Evolutionary conservation across 2,113 vertebrate species (phyloP).

Genomic region (Heterochromis multidens): DNA sequence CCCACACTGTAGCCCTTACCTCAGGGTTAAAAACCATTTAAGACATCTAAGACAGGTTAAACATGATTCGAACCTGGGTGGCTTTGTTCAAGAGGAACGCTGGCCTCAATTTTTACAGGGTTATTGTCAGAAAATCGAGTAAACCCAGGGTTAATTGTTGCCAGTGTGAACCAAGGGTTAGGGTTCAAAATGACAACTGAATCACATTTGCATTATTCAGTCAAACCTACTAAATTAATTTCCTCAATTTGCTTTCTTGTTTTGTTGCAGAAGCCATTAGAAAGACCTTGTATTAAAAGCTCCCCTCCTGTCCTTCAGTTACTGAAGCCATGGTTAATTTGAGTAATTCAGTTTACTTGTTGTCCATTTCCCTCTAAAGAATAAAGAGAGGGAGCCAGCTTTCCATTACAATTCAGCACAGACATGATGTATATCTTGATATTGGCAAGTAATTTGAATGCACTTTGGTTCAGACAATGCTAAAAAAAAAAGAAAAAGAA

Average conservation of each 20-base stretch:
- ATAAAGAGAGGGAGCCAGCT: background rate
- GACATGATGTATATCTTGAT: background rate
- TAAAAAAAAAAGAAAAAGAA: background rate
- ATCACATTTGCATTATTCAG: slow-evolving; percentile 12
- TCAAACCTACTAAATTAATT: background rate
- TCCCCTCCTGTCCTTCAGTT: background rate
- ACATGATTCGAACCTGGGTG: background rate
- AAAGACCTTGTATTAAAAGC: background rate
- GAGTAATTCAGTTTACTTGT: background rate
- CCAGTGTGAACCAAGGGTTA: background rate
- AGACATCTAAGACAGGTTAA: background rate
- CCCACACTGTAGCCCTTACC: background rate
- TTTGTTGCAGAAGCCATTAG: background rate
- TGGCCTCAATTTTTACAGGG: slow-evolving; percentile 29
- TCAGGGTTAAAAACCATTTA: background rate
- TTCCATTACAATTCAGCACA: background rate
- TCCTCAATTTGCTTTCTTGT: background rate
- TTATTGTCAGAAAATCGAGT: slow-evolving; percentile 15
- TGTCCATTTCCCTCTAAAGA: background rate
- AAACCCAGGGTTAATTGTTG: slow-evolving; percentile 38
- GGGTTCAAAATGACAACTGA: background rate
- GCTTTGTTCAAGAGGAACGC: background rate
- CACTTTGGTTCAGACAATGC: background rate
- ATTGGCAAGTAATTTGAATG: background rate
- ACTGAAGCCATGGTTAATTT: background rate